Evolutionary conservation across 1,140 invertebrate species (phyloP), one percentile per base, ranked within the genome.

Genomic region (Potamilus streckersoni): DNA sequence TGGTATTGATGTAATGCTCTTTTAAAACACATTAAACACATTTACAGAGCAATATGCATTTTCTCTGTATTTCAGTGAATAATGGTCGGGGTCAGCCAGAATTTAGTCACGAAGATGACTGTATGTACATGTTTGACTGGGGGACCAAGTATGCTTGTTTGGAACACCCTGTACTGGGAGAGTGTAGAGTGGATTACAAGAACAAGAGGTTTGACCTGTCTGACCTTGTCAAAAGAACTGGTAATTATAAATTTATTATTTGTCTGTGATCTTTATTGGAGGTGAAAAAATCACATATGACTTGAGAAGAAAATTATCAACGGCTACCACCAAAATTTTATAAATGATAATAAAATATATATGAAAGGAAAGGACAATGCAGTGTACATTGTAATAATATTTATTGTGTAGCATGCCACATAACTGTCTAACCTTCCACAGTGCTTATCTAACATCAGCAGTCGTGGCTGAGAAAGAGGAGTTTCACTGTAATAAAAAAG

Each of bases 41-140:
- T 49, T 49, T 49, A 49, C 38, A 38, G 27, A 69, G 64, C 69
- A 61, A 27, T 60, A 69, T 59, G 8, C 16, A 19, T 20, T 74
- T 59, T 27, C 16, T 49, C 55, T 58, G 27, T 68, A 20, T n/a
- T 69, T 49, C 60, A 79, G 81, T 12, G 17, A 63, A 79, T 58
- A 71, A 78, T n/a, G 83, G 82, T 13, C 65, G 66, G 57, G 85
- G 85, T 14, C 49, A 60, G 20, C 87, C 87, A 20, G 78, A 74
- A 58, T 87, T 86, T 79, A 64, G 76, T 19, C 58, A 74, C 15
- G 82, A 86, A n/a, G 70, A 69, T 27, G 75, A 87, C 61, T 88
- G 87, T 77, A 83, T 76, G 12, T 88, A 88, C 71, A 65, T 83
- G 5, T 87, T 88, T 76, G 79, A 82, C 49, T 88, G 87, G 87